These are phyloP conservation scores for Lampris incognitus DNA, from an alignment of 2,113 vertebrate genomes.

Conservation along the genomic window DNA sequence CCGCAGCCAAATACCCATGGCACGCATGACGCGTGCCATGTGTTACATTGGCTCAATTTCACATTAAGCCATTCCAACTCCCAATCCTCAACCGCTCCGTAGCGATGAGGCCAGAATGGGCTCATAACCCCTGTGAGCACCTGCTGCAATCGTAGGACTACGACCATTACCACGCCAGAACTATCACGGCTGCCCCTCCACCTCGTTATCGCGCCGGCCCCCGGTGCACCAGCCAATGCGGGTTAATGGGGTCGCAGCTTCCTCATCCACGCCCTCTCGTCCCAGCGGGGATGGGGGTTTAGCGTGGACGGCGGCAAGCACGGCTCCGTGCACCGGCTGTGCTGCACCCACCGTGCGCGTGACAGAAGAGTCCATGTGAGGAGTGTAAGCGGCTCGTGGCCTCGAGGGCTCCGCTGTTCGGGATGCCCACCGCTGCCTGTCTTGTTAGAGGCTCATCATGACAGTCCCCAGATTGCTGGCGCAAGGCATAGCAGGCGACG, in stretches of 20 bases:
- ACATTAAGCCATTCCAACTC: conserved; percentile 56
- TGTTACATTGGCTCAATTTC: conserved; percentile 61
- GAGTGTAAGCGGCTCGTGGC: neutral
- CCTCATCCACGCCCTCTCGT: conserved; percentile 34
- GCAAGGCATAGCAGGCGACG: conserved; percentile 33
- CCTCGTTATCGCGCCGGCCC: conserved; percentile 58
- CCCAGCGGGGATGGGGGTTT: conserved; percentile 33
- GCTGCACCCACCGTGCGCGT: conserved; percentile 22
- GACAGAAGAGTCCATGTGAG: conserved; percentile 16
- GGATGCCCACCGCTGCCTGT: conserved; percentile 15
- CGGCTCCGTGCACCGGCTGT: conserved; percentile 9
- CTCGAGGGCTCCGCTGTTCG: neutral
- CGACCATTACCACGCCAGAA: conserved; percentile 72
- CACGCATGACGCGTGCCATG: conserved; percentile 54
- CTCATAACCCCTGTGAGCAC: conserved; percentile 77
- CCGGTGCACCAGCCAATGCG: conserved; percentile 59
- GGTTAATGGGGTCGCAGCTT: conserved; percentile 62
- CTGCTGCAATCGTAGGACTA: conserved; percentile 75
- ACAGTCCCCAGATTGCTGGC: conserved; percentile 38
- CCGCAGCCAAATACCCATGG: conserved; percentile 3
- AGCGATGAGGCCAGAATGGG: conserved; percentile 70
- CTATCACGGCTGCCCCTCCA: conserved; percentile 66
- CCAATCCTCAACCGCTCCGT: conserved; percentile 66
- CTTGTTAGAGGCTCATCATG: conserved; percentile 43
- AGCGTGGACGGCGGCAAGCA: conserved; percentile 53